phyloP scores from a whole-genome alignment of 2,888 invertebrate species.

The Brenthis daphne region DNA sequence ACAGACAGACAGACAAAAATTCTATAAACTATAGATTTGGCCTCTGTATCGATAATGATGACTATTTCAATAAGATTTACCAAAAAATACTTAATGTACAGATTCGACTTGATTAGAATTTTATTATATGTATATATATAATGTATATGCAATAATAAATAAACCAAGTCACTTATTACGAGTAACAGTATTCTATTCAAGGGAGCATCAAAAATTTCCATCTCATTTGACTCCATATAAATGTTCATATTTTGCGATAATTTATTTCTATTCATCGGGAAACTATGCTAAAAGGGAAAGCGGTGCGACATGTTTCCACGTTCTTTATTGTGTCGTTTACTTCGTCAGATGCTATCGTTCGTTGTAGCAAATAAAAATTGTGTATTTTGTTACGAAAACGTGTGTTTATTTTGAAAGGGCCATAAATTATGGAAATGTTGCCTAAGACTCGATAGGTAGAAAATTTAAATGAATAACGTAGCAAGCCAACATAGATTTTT shows the following conservation, averaged over 20 bases:
- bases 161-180: constrained; percentile 2
- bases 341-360: constrained; percentile 18
- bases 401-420: constrained; percentile 8
- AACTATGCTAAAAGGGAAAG: constrained; percentile 53
- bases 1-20: too few species aligned
- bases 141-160: background rate
- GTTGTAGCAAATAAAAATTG: constrained; percentile 4
- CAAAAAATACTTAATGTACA: too few species aligned
- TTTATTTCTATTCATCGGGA: constrained; percentile 34
- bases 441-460: constrained; percentile 1
- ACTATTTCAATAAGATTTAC: too few species aligned
- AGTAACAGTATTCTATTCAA: background rate
- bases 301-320: constrained; percentile 39
- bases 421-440: background rate
- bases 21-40: too few species aligned
- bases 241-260: constrained; percentile 20
- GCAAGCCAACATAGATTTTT: too few species aligned
- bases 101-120: too few species aligned
- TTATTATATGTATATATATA: too few species aligned
- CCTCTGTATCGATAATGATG: too few species aligned
- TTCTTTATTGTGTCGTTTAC: constrained; percentile 39
- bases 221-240: constrained; percentile 1
- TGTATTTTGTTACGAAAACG: constrained; percentile 20
- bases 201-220: constrained; percentile 14
- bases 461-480: background rate